Percentiles rank a stretch among this genome's conserved stretches.
phyloP scores from a whole-genome alignment of 64 coral and sea anemone species.

The Orbicella faveolata region DNA sequence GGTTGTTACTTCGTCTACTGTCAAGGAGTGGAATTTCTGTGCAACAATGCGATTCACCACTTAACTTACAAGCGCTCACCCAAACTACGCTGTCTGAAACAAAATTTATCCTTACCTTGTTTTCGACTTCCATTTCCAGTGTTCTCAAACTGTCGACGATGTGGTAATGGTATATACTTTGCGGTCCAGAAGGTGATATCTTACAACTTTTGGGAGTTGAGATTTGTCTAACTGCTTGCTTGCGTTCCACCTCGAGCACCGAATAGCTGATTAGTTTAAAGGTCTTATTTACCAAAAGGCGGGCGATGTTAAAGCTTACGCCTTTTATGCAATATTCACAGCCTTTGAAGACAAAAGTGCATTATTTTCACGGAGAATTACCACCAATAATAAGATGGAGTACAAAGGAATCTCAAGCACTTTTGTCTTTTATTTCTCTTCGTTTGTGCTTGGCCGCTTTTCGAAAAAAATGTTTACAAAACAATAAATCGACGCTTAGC shows the following conservation, averaged over 20 bases:
- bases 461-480: neutral
- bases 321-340: conserved; percentile 38
- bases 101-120: conserved; percentile 3
- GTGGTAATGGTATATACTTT: neutral
- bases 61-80: neutral
- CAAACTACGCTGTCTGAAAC: neutral
- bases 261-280: conserved; percentile 31
- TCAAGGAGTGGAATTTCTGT: neutral
- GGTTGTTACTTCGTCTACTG: neutral
- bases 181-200: neutral
- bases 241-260: neutral
- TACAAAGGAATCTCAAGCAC: neutral
- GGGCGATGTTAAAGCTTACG: neutral
- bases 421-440: neutral
- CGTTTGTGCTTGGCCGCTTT: conserved; percentile 4
- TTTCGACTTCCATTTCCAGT: conserved; percentile 19
- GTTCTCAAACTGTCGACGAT: neutral
- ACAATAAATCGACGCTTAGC: neutral
- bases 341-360: conserved; percentile 13
- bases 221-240: neutral
- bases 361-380: conserved; percentile 45
- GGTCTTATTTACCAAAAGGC: neutral
- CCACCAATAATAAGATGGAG: conserved; percentile 14
- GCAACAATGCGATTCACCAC: neutral
- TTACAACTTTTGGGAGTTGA: neutral